phyloP scores from a whole-genome alignment of 2,888 invertebrate genomes.

The Macrosiphum euphorbiae region DNA sequence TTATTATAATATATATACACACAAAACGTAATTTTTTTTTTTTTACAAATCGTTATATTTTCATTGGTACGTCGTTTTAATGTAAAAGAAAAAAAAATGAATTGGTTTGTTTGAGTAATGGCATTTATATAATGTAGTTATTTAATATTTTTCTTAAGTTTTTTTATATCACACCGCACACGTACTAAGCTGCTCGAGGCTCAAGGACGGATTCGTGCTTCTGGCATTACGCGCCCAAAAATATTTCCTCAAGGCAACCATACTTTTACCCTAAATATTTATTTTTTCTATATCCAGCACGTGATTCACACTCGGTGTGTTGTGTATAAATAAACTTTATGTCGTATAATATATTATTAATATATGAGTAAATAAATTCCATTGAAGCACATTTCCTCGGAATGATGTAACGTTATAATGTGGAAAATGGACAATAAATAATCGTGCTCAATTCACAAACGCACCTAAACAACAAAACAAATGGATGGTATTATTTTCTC shows the following conservation, averaged over 20 bases:
- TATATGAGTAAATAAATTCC: conserved; percentile 21
- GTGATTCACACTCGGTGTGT: background rate
- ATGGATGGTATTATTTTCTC: conserved; percentile 51
- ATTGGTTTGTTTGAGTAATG: conserved; percentile 36
- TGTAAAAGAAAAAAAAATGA: background rate
- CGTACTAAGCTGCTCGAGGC: background rate
- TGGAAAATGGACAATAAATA: conserved; percentile 36
- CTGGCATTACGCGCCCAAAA: conserved; percentile 56
- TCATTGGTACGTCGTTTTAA: background rate
- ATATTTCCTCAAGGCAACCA: conserved; percentile 44
- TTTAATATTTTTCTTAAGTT: background rate
- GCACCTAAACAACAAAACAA: conserved; percentile 46
- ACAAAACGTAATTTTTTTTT: background rate
- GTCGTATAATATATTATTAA: conserved; percentile 34
- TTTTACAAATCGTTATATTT: background rate
- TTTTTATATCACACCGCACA: background rate
- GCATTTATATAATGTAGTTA: background rate
- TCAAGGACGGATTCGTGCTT: conserved; percentile 41
- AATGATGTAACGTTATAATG: conserved; percentile 34
- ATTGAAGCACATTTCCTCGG: conserved; percentile 33
- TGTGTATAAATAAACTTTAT: conserved; percentile 32
- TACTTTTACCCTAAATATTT: conserved; percentile 51
- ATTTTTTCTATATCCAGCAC: background rate
- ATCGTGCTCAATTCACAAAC: conserved; percentile 37
- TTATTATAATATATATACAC: background rate